Conservation (phyloP, 2,888 invertebrate genomes). For the Frankliniella intonsa region DNA sequence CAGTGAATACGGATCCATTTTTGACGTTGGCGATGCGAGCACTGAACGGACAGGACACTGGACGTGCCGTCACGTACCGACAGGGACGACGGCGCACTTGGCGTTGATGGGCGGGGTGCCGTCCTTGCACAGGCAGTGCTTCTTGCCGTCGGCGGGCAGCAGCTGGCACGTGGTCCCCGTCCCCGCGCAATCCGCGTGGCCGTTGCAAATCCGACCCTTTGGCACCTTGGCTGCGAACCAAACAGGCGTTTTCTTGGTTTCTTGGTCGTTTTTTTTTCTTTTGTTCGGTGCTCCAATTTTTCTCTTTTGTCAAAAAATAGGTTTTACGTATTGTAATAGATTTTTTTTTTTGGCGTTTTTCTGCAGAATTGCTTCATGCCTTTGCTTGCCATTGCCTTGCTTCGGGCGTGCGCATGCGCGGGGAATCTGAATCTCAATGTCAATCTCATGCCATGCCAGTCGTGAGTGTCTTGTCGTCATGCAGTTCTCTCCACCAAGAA, state of each 20-base stretch:
- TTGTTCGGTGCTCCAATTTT: background rate
- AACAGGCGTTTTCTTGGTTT: background rate
- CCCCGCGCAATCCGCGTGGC: conserved; percentile 60
- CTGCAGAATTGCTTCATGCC: too few relatives aligned
- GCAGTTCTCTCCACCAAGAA: too few relatives aligned
- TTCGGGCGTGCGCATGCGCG: too few relatives aligned
- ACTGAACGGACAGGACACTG: too few relatives aligned
- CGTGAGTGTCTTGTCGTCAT: too few relatives aligned
- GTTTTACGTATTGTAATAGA: too few relatives aligned
- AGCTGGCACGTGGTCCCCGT: conserved; percentile 63
- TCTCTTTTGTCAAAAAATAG: background rate
- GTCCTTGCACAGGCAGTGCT: conserved; percentile 65
- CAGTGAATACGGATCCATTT: too few relatives aligned
- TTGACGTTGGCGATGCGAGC: too few relatives aligned
- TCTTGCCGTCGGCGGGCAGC: conserved; percentile 57
- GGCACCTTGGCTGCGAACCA: conserved; percentile 10
- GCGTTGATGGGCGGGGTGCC: conserved; percentile 63
- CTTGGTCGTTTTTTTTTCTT: background rate
- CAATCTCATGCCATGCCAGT: too few relatives aligned
- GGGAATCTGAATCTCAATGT: too few relatives aligned
- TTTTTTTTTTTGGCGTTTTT: too few relatives aligned
- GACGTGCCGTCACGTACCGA: conserved; percentile 50
- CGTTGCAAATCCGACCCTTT: conserved; percentile 56
- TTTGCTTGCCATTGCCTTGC: too few relatives aligned
- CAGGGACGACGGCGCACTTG: conserved; percentile 57